Conservation (phyloP, 2,113 vertebrate genomes). For the Pollimyrus isidori region DNA sequence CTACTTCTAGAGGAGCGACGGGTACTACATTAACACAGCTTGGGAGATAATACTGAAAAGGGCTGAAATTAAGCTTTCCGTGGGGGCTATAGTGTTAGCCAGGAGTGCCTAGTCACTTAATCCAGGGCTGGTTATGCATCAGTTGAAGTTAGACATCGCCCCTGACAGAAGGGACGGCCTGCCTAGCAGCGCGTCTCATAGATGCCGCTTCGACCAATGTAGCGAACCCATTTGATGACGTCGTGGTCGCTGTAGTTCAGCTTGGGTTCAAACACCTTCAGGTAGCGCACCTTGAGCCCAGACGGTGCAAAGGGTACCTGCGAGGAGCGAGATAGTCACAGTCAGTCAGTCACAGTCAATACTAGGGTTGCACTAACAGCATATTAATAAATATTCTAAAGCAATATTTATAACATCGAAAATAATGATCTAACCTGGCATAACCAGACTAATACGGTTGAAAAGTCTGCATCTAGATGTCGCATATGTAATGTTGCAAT, state of each 20-base stretch:
- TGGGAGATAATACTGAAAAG: neutral
- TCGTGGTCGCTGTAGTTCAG: slow-evolving; percentile 99
- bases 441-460: no score
- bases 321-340: neutral
- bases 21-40: neutral
- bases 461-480: no score
- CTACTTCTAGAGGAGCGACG: neutral
- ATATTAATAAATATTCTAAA: no score
- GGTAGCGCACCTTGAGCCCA: slow-evolving; percentile 96
- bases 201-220: slow-evolving; percentile 96
- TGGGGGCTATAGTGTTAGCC: neutral
- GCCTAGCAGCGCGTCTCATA: slow-evolving; percentile 97
- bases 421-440: no score
- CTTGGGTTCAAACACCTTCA: slow-evolving; percentile 99
- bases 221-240: slow-evolving; percentile 99
- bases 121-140: neutral
- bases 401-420: no score
- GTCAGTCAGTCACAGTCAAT: neutral
- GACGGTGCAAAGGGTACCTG: slow-evolving; percentile 97
- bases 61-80: neutral
- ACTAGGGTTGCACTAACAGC: no score
- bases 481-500: no score
- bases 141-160: neutral
- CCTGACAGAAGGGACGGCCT: slow-evolving; percentile 13
- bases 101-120: neutral